Conservation (phyloP, 2,113 vertebrate species). For the Arizona elegans region DNA sequence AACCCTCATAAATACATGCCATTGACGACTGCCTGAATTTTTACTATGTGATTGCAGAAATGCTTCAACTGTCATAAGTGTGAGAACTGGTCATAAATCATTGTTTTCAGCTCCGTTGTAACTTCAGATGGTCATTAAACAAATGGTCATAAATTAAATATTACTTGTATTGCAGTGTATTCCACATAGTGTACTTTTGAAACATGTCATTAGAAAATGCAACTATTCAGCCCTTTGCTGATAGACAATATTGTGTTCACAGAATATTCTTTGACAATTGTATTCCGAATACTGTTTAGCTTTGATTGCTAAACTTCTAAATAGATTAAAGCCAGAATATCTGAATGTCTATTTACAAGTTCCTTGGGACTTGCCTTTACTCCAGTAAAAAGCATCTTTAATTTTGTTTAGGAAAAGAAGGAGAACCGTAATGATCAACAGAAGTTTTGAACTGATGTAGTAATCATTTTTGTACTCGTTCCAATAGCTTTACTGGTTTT, state of each 20-base stretch:
- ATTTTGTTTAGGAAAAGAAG: not conserved
- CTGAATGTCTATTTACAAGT: not conserved
- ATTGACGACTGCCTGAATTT: not conserved
- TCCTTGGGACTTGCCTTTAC: not conserved
- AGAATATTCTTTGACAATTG: not conserved
- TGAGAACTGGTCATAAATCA: not conserved
- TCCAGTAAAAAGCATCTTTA: not conserved
- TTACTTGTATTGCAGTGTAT: not conserved
- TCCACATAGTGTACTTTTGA: not conserved
- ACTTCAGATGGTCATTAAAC: not conserved
- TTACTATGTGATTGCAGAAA: not conserved
- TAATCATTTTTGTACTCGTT: not conserved
- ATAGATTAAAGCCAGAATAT: not conserved
- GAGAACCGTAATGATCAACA: not conserved
- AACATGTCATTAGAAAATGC: not conserved
- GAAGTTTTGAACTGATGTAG: not conserved
- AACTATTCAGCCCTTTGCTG: not conserved
- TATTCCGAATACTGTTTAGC: not conserved
- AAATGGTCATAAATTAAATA: not conserved
- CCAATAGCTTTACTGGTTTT: not conserved
- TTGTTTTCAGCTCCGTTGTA: not conserved
- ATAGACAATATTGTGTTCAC: not conserved
- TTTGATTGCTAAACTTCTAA: not conserved
- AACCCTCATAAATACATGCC: not conserved
- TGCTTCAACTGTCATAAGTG: not conserved